Evolutionary conservation across 2,888 invertebrate genomes (phyloP), one percentile per base, ranked within the genome.

Genomic region (Theretra japonica): DNA sequence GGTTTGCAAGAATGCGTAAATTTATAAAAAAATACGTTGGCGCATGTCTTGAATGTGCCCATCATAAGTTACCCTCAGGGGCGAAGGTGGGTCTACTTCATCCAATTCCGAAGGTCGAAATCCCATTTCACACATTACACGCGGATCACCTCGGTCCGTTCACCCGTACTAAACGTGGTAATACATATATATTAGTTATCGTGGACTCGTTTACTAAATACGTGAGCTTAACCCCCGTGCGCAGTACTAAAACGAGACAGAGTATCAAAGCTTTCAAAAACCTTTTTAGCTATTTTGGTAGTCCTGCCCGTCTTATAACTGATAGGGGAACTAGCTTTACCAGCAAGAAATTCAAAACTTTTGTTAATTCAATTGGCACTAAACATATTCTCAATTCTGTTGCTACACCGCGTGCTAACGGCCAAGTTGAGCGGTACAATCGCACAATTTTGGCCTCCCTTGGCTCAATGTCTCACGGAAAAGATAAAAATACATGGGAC

Each of bases 141-240:
- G 25, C 70, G n/a, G 73, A 73, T 70, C 73, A 73, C 23, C 59
- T 73, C 0, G 68, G 33, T 33, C 33, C 74, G 0, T 75, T 76
- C 41, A 69, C 73, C 0, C 21, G 60, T 2, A 75, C 60, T 4
- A 77, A 75, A 58, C 17, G 69, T 0, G 73, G 75, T 0, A 70
- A 75, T 30, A 60, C 68, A 5, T 70, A 75, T 41, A 30, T 77
- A 1, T 30, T 77, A n/a, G 73, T 75, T 4, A 68, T 73, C 1
- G 73, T 77, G 0, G 77, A 77, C 7, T 68, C 69, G 2, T 76
- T 77, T 30, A 76, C 77, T 1, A 77, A 77, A 62, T 77, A 62
- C 70, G 56, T 72, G 0, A 75, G 72, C n/a, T 25, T 74, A 1
- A 71, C 53, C 0, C 65, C 77, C 1, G 77, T 77, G 0, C 62